Conservation (phyloP, 2,888 invertebrate species). For the Megaustenia siamemsis region DNA sequence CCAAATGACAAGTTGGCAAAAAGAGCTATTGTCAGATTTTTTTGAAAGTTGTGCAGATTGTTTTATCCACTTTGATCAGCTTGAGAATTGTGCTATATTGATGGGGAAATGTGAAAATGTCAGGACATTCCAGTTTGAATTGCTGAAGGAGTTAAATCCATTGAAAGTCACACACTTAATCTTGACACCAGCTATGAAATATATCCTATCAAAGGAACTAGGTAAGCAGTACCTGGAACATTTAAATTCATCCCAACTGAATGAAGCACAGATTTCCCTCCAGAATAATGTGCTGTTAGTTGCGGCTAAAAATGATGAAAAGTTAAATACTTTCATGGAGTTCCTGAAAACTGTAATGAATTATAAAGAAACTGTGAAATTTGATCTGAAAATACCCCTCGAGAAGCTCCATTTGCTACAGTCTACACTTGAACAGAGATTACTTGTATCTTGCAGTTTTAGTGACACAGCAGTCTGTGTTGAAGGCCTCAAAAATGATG, state of each 20-base stretch:
- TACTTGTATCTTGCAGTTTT: too few relatives aligned
- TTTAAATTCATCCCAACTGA: not conserved
- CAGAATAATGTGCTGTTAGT: not conserved
- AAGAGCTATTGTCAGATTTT: constrained; percentile 10
- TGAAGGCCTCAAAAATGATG: constrained; percentile 35
- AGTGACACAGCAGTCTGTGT: too few relatives aligned
- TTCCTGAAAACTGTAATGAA: not conserved
- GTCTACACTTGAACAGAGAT: not conserved
- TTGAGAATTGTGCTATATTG: not conserved
- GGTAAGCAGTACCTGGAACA: not conserved
- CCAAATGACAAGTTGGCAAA: not conserved
- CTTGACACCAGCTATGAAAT: not conserved
- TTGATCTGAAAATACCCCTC: not conserved
- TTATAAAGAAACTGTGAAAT: not conserved
- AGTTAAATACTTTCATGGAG: not conserved
- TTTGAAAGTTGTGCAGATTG: constrained; percentile 25
- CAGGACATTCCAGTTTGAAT: not conserved
- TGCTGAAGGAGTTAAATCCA: constrained; percentile 1
- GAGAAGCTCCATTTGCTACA: not conserved
- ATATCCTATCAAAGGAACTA: not conserved
- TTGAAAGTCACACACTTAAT: not conserved
- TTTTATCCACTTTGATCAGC: not conserved
- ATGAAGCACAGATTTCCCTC: not conserved
- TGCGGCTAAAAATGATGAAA: not conserved
- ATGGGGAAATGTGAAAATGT: not conserved